Percentiles rank a stretch among this genome's conserved stretches.
Conservation (phyloP, 2,888 invertebrate genomes). For the Tinea pellionella region DNA sequence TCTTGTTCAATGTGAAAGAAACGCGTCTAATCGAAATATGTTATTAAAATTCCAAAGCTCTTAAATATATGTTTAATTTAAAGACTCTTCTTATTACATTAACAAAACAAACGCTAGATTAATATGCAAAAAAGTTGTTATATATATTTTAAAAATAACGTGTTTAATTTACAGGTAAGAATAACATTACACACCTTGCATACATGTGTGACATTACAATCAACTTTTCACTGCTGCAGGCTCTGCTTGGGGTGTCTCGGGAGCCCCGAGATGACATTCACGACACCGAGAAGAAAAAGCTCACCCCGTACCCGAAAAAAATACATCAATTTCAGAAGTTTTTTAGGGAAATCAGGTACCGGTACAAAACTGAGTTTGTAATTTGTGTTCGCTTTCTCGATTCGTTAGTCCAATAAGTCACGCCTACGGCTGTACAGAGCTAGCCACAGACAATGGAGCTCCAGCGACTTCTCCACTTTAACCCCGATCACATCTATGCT, state of each 20-base stretch:
- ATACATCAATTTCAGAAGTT: slow-evolving; percentile 45
- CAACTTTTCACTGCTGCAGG: too few relatives aligned
- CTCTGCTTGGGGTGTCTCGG: not conserved
- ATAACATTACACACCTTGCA: not conserved
- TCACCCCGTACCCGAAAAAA: slow-evolving; percentile 50
- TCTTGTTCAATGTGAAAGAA: too few relatives aligned
- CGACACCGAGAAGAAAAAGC: slow-evolving; percentile 51
- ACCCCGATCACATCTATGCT: too few relatives aligned
- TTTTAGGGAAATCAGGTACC: slow-evolving; percentile 48
- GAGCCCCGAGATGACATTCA: slow-evolving; percentile 41
- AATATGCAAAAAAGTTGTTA: not conserved
- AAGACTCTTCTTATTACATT: not conserved
- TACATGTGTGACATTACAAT: too few relatives aligned
- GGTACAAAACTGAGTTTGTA: too few relatives aligned
- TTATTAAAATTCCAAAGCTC: not conserved
- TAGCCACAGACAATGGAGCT: too few relatives aligned
- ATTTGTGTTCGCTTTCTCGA: too few relatives aligned
- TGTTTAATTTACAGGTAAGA: not conserved
- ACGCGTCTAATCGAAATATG: not conserved
- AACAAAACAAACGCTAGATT: not conserved
- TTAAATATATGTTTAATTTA: not conserved
- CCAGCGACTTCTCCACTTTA: too few relatives aligned
- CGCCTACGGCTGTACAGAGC: too few relatives aligned
- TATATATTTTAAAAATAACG: not conserved
- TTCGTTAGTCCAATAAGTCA: too few relatives aligned